Conservation (phyloP, 1,140 invertebrate genomes). For the Akabosia matsudoensis region DNA sequence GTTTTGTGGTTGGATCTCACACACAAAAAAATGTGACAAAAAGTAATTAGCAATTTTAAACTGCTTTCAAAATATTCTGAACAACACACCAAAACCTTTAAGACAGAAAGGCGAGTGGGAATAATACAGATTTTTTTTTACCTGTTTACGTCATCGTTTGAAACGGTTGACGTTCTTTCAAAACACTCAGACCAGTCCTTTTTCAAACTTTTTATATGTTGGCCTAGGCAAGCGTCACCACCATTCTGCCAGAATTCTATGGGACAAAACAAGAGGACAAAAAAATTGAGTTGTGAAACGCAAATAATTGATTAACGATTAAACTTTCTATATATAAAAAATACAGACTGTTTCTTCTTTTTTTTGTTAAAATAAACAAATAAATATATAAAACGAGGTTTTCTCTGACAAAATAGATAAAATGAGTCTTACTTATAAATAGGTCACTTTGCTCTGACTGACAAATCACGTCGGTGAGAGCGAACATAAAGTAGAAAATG, state of each 20-base stretch:
- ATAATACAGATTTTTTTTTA: not conserved
- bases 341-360: not conserved
- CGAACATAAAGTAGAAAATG: slow-evolving; percentile 36
- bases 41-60: not conserved
- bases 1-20: too few relatives aligned
- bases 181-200: slow-evolving; percentile 30
- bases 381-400: not conserved
- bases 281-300: not conserved
- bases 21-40: slow-evolving; percentile 8
- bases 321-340: not conserved
- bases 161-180: slow-evolving; percentile 23
- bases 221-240: slow-evolving; percentile 29
- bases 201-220: slow-evolving; percentile 29
- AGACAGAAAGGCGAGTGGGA: not conserved
- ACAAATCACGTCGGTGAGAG: slow-evolving; percentile 31
- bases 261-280: not conserved
- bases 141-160: slow-evolving; percentile 32
- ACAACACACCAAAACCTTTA: not conserved
- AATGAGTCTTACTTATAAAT: slow-evolving; percentile 27
- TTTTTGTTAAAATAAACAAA: not conserved
- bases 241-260: slow-evolving; percentile 33
- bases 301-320: not conserved
- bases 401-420: not conserved
- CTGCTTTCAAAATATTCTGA: not conserved
- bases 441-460: slow-evolving; percentile 13